Conservation (phyloP, 2,888 invertebrate species). For the Aphrophora alni region DNA sequence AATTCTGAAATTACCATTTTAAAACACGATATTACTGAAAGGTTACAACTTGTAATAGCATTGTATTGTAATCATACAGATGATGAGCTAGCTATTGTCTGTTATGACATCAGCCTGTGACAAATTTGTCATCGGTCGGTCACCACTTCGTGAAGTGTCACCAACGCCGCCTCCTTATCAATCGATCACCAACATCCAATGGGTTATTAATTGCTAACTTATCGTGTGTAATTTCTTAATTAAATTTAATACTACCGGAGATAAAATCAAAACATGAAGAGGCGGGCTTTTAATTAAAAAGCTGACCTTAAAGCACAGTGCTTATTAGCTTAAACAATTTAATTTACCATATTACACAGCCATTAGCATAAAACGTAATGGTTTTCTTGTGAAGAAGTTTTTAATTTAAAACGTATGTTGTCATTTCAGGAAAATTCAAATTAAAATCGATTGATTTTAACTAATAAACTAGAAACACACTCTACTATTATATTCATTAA, state of each 20-base stretch:
- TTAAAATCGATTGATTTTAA: too few species aligned
- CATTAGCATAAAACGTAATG: background rate
- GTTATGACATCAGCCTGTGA: background rate
- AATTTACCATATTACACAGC: background rate
- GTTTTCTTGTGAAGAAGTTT: background rate
- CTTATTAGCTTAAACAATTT: constrained; percentile 6
- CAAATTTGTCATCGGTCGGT: background rate
- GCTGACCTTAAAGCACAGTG: background rate
- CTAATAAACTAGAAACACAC: too few species aligned
- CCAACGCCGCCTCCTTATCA: constrained; percentile 7
- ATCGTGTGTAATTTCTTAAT: background rate
- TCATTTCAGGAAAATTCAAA: background rate
- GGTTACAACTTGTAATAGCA: background rate
- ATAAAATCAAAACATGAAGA: background rate
- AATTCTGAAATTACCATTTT: background rate
- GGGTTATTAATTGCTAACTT: background rate
- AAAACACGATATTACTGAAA: background rate
- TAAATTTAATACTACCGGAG: background rate
- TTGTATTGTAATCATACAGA: background rate
- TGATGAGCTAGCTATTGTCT: background rate
- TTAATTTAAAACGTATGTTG: background rate
- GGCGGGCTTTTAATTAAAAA: background rate
- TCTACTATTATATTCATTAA: too few species aligned
- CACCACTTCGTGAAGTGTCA: constrained; percentile 9
- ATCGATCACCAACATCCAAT: background rate